A percentile compares a stretch with the other conserved stretches of the same genome.
Conservation (phyloP, 2,113 vertebrate species). For the Vireo altiloquus region DNA sequence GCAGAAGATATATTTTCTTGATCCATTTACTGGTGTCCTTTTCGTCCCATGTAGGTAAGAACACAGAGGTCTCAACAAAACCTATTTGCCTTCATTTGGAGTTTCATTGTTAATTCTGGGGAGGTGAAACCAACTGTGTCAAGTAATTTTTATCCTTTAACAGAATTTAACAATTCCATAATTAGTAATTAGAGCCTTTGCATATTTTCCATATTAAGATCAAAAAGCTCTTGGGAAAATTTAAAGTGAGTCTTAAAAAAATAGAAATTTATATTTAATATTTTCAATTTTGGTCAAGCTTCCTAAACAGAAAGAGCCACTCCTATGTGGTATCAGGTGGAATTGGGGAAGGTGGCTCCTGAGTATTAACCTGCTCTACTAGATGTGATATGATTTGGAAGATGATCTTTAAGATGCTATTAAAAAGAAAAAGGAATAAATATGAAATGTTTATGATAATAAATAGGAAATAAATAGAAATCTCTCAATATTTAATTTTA, state of each 20-base stretch:
- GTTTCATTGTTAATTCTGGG: neutral
- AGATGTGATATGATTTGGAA: neutral
- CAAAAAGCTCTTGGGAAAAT: neutral
- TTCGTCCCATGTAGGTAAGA: neutral
- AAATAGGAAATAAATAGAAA: neutral
- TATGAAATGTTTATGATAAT: neutral
- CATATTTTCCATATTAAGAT: neutral
- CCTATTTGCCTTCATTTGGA: neutral
- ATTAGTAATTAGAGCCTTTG: neutral
- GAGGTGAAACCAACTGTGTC: neutral
- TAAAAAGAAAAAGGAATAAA: neutral
- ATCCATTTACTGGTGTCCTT: neutral
- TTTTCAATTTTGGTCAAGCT: neutral
- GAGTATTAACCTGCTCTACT: neutral
- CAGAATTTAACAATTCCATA: neutral
- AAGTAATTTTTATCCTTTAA: constrained; percentile 14
- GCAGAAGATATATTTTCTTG: neutral
- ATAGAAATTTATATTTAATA: neutral
- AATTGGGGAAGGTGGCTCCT: neutral
- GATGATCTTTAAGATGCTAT: neutral
- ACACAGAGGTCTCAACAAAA: neutral
- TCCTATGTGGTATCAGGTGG: neutral
- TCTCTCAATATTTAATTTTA: neutral
- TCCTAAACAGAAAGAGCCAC: neutral
- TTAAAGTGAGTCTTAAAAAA: neutral